A percentile compares a stretch with the other conserved stretches of the same genome.
phyloP scores from a whole-genome alignment of 92 coral and sea anemone genomes.

The Phenganax subtilis region DNA sequence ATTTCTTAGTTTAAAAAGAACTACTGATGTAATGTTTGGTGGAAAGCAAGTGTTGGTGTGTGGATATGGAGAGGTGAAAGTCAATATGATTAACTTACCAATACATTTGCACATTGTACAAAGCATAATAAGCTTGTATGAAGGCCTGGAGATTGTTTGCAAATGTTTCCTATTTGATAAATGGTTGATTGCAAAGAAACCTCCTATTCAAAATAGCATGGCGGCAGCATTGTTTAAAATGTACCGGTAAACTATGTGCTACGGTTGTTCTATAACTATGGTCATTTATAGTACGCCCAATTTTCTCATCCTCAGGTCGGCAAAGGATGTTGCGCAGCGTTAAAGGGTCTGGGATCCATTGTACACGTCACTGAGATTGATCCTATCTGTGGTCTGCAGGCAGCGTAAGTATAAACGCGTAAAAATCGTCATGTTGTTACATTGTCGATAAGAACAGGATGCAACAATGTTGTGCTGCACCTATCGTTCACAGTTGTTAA shows the following conservation, averaged over 20 bases:
- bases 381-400: constrained; percentile 97
- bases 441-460: too few relatives aligned
- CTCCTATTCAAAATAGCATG: too few relatives aligned
- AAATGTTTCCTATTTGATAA: too few relatives aligned
- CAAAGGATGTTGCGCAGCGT: constrained; percentile 95
- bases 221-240: neutral
- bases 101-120: too few relatives aligned
- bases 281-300: neutral
- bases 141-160: too few relatives aligned
- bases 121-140: too few relatives aligned
- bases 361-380: constrained; percentile 97
- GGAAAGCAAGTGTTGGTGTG: constrained; percentile 98
- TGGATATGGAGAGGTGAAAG: constrained; percentile 96
- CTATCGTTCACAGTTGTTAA: too few relatives aligned
- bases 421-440: too few relatives aligned
- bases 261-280: neutral
- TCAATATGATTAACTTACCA: neutral
- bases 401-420: constrained; percentile 60
- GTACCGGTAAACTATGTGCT: neutral
- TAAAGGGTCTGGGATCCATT: constrained; percentile 94
- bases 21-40: constrained; percentile 99
- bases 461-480: too few relatives aligned
- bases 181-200: too few relatives aligned
- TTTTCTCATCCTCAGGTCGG: constrained; percentile 57
- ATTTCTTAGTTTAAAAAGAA: constrained; percentile 80